phyloP scores from a whole-genome alignment of 23 tunicate species.

The Halocynthia roretzi region DNA sequence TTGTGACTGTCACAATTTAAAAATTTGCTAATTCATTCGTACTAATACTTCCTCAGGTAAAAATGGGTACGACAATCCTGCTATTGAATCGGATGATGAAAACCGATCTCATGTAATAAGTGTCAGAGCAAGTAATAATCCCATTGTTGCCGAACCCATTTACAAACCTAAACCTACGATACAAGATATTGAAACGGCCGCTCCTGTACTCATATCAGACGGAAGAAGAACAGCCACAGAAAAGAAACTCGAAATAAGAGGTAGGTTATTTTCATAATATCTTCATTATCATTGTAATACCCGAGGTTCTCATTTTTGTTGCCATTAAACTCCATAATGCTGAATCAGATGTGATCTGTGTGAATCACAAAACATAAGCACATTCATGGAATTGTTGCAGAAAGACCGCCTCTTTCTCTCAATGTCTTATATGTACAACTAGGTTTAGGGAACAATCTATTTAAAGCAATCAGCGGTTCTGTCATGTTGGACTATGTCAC shows the following conservation, averaged over 20 bases:
- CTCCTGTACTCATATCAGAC: slow-evolving; percentile 22
- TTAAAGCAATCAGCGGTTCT: no score
- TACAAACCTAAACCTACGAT: background rate
- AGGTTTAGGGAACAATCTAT: no score
- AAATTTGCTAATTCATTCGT: background rate
- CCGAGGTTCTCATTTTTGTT: background rate
- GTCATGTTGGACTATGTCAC: no score
- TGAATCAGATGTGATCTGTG: no score
- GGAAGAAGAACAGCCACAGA: slow-evolving; percentile 47
- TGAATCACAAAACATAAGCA: no score
- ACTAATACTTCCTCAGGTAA: slow-evolving; percentile 8
- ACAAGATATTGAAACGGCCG: slow-evolving; percentile 9
- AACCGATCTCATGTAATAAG: slow-evolving; percentile 35
- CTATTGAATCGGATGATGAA: slow-evolving; percentile 68
- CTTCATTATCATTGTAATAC: background rate
- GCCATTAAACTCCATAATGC: background rate
- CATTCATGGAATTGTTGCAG: no score
- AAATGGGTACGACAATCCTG: slow-evolving; percentile 68
- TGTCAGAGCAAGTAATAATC: slow-evolving; percentile 23
- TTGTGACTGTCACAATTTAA: background rate
- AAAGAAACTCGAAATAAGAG: slow-evolving; percentile 48
- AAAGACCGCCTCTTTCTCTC: no score
- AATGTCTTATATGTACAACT: no score
- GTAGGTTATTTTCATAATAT: slow-evolving; percentile 7
- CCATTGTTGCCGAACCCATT: background rate